Evolutionary conservation across 2,113 vertebrate genomes (phyloP).

Genomic region (Siniperca chuatsi): DNA sequence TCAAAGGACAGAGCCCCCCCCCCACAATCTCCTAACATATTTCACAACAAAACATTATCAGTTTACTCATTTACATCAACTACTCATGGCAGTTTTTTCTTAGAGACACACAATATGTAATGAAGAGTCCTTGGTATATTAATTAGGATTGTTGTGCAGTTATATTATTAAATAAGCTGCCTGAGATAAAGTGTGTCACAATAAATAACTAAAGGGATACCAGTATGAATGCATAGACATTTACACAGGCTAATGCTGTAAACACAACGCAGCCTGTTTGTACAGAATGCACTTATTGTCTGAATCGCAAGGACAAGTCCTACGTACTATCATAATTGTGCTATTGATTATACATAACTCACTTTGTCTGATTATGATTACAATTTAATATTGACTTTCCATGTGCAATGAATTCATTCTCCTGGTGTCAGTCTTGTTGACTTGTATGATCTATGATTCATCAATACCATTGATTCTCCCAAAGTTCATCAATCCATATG

Average conservation of each 20-base stretch:
- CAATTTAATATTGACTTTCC: conserved; percentile 91
- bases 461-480: conserved; percentile 90
- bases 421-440: conserved; percentile 90
- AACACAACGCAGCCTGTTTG: conserved; percentile 76
- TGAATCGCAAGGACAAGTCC: conserved; percentile 74
- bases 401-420: conserved; percentile 88
- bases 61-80: neutral
- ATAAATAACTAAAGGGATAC: conserved; percentile 27
- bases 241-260: conserved; percentile 22
- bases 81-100: conserved; percentile 37
- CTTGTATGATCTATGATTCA: conserved; percentile 88
- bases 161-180: conserved; percentile 28
- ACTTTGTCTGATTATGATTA: conserved; percentile 94
- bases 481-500: conserved; percentile 93
- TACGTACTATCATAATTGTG: conserved; percentile 88
- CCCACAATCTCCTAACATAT: conserved; percentile 61
- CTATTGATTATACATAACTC: conserved; percentile 95
- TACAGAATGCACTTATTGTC: conserved; percentile 51
- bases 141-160: neutral
- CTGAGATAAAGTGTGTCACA: conserved; percentile 11
- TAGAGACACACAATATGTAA: neutral
- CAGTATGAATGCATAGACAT: conserved; percentile 29
- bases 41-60: conserved; percentile 50
- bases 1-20: conserved; percentile 71
- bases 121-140: neutral